A percentile compares a stretch with the other conserved stretches of the same genome.
These are phyloP conservation scores for Harpagus bidentatus DNA, from an alignment of 2,113 vertebrate genomes.

Conservation along the genomic window DNA sequence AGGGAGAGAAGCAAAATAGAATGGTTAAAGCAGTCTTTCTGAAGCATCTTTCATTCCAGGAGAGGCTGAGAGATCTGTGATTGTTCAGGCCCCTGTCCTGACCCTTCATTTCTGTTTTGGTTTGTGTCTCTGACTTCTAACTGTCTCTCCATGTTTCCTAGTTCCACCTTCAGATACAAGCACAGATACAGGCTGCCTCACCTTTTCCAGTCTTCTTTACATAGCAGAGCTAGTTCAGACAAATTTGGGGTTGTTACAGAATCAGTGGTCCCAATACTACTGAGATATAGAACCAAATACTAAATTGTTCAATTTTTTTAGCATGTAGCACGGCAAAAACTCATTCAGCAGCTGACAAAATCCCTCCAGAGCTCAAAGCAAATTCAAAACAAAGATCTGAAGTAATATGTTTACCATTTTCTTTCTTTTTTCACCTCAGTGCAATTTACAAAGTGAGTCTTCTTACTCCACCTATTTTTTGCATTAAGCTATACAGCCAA, in stretches of 20 bases:
- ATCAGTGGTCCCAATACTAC: not conserved
- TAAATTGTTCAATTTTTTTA: not conserved
- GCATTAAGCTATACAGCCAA: not conserved
- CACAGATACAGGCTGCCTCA: not conserved
- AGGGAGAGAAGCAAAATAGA: not conserved
- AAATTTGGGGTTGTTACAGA: not conserved
- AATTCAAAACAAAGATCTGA: not conserved
- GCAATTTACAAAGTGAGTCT: not conserved
- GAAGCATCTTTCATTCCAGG: not conserved
- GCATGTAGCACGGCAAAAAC: not conserved
- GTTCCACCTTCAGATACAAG: not conserved
- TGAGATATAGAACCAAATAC: not conserved
- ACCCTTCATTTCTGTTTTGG: not conserved
- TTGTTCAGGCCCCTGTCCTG: not conserved
- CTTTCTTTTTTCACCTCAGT: not conserved
- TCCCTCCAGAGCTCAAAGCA: not conserved
- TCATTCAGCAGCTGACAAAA: not conserved
- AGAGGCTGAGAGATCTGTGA: not conserved
- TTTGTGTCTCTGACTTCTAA: not conserved
- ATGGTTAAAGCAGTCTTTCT: not conserved
- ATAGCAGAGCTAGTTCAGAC: not conserved
- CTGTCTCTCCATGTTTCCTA: not conserved
- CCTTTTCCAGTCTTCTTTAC: not conserved
- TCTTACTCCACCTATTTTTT: not conserved
- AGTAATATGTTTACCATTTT: not conserved